Base-by-base conservation (phyloP, 2,797 vertebrate species). In the Masticophis lateralis region DNA sequence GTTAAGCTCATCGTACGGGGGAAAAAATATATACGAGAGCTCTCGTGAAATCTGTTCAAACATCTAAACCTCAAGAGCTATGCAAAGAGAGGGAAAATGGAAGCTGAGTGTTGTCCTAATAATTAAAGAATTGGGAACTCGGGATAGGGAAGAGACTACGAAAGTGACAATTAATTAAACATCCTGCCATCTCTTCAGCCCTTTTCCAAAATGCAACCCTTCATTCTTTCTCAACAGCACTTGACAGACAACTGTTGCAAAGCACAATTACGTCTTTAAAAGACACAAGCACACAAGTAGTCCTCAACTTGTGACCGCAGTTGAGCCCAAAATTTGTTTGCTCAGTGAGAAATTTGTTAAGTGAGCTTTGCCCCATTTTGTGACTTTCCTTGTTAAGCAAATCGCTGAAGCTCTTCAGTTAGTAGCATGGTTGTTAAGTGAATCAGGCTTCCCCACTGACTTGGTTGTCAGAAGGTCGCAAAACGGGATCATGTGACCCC, bases 1-100 rank as follows among this genome's bases (percentile, higher is more conserved):
- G 25, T 18, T 83, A 94, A 95, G 92, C 92, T 87, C 20, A 94
- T 10, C 4, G n/a, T 83, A 74, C 90, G 94, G 53, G 11, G 10
- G 2, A 0, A 10, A 2, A 43, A 20, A n/a, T 47, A 5, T 47
- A 47, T 14, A 55, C 14, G 56, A 53, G 2, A 56, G 51, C 13
- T 53, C 51, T 27, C 63, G 55, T n/a, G 6, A 53, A 66, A 94
- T 57, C 90, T 94, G 74, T 95, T 93, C 87, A 59, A 8, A 89
- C 56, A 91, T 2, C 88, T 0, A 0, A 6, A 88, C 43, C 28
- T 92, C 91, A 59, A 88, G 28, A 61, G 59, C 59, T 55, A 1
- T 10, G 25, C 0, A 2, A 88, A 94, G 47, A 13, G 2, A 63
- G 16, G 28, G 25, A 2, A 90, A 94, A 74, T 14, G n/a, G 25